Percentiles rank a stretch among this genome's conserved stretches.
Evolutionary conservation across 1,140 invertebrate species (phyloP).

Genomic region (Leptopilina boulardi): DNA sequence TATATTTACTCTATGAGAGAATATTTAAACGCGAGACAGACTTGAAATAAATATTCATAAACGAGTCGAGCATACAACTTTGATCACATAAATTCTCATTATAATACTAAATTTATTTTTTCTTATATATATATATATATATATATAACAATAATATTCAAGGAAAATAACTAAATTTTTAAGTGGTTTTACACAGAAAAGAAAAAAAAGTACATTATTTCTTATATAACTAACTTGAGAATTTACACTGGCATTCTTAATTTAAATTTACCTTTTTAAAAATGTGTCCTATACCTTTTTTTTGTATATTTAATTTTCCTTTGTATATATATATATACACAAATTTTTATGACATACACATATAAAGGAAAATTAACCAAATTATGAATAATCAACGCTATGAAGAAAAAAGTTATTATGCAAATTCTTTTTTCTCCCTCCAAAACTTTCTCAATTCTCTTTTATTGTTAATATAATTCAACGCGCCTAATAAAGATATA

Average conservation of each 20-base stretch:
- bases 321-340: not conserved
- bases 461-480: not conserved
- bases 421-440: not conserved
- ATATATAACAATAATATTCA: not conserved
- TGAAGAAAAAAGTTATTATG: not conserved
- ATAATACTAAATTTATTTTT: not conserved
- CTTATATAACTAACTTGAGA: not conserved
- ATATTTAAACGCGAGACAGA: not conserved
- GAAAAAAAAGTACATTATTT: not conserved
- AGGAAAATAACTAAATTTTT: not conserved
- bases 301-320: not conserved
- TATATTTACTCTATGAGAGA: not conserved
- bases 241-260: not conserved
- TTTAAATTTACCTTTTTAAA: not conserved
- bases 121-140: not conserved
- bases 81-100: not conserved
- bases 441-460: not conserved
- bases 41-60: conserved; percentile 7
- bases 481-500: not conserved
- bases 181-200: not conserved
- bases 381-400: not conserved
- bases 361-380: not conserved
- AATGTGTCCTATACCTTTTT: not conserved
- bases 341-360: too few relatives aligned
- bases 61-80: not conserved